Percentiles rank a stretch among this genome's conserved stretches.
Evolutionary conservation across 2,888 invertebrate species (phyloP).

Genomic region (Pinctada fucata): DNA sequence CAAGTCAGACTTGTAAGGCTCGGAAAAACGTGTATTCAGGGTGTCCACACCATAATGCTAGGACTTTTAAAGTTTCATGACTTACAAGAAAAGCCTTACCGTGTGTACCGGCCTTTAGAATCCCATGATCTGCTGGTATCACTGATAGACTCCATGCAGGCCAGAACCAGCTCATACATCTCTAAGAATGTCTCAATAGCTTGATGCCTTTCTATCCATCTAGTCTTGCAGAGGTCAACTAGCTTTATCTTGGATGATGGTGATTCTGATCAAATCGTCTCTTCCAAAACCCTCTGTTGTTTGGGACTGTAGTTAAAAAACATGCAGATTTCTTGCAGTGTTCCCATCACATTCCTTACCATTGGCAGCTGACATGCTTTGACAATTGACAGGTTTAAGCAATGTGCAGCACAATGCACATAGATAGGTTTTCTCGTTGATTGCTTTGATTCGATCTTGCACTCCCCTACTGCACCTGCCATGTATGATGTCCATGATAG

Average conservation of each 20-base stretch:
- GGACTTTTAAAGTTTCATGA: slow-evolving; percentile 9
- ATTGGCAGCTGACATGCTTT: slow-evolving; percentile 7
- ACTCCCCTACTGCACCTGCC: background rate
- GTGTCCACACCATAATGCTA: background rate
- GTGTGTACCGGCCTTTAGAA: background rate
- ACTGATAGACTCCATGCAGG: slow-evolving; percentile 5
- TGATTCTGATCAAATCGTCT: background rate
- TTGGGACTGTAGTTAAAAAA: background rate
- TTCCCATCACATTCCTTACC: slow-evolving; percentile 7
- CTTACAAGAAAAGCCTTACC: background rate
- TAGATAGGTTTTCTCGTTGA: background rate
- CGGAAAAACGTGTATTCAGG: background rate
- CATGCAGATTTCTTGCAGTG: background rate
- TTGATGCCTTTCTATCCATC: slow-evolving; percentile 3
- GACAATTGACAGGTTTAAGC: slow-evolving; percentile 8
- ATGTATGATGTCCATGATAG: background rate
- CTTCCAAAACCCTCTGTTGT: slow-evolving; percentile 4
- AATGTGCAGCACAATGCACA: slow-evolving; percentile 8
- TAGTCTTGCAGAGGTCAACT: slow-evolving; percentile 8
- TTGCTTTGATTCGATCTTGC: background rate
- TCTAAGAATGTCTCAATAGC: background rate
- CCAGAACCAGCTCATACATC: background rate
- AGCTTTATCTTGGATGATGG: slow-evolving; percentile 8
- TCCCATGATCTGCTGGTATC: slow-evolving; percentile 9
- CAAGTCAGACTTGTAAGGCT: background rate